Evolutionary conservation across 2,888 invertebrate genomes (phyloP), one percentile per base, ranked within the genome.

Genomic region (Teinopalpus imperialis): DNA sequence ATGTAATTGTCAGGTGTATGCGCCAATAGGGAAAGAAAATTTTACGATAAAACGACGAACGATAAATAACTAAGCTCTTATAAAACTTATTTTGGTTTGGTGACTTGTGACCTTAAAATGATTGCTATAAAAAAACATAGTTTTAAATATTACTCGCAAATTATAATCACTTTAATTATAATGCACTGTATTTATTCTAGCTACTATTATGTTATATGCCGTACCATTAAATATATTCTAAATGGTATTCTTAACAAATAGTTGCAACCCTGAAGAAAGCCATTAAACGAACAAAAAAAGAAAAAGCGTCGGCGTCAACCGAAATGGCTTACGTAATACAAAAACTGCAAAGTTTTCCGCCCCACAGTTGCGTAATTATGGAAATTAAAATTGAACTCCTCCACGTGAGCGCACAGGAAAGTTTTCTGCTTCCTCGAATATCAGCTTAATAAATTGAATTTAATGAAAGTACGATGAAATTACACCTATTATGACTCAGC

Each of bases 351-450:
- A 48, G 56, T 64, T 72, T 74, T 72, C 66, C 68, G 52, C 45
- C 45, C 66, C 66, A 66, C 67, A 65, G 60, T 69, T 70, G 63
- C 60, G 66, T 56, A 67, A 70, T 59, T 57, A 59, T 51, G 50
- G 59, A 59, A 56, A 61, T 55, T 53, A 52, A 54, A 53, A 48
- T 36, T 26, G 14, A 47, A 51, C 30, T 16, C 54, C 46, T 52
- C 53, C 57, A 58, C 52, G 59, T 56, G 57, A 54, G 56, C 51
- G 43, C 61, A 61, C 61, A 69, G 66, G 69, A 70, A 73, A 70
- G 66, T 63, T 59, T 49, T 53, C 54, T 54, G 54, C 41, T 75
- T 70, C 71, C 62, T 43, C 61, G 69, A 73, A 74, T 45, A 56
- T 37, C 53, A 54, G 57, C 61, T 63, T 56, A 65, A 66, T 61